Evolutionary conservation across 1,140 invertebrate species (phyloP).

Genomic region (Plutomurus gul): DNA sequence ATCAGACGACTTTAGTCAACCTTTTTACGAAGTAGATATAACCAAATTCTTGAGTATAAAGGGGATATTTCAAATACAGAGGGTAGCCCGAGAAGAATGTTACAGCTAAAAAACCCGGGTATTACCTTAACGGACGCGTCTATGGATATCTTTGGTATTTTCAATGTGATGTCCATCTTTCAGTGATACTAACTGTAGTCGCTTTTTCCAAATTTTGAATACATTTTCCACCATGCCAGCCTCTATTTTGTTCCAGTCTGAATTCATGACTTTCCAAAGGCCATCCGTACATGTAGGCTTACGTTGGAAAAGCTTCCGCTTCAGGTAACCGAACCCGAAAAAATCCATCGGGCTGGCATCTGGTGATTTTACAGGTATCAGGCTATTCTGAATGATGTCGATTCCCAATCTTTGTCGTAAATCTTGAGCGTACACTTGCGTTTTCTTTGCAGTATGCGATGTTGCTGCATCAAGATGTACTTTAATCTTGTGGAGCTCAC

Average conservation of each 20-base stretch:
- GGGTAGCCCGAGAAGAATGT: too few species aligned
- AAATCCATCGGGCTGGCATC: slow-evolving; percentile 29
- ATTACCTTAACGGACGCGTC: not conserved
- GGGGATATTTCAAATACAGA: too few species aligned
- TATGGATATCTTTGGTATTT: slow-evolving; percentile 27
- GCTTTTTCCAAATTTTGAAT: not conserved
- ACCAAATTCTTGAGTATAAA: too few species aligned
- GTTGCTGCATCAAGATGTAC: slow-evolving; percentile 33
- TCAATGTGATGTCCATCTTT: slow-evolving; percentile 32
- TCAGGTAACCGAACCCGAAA: slow-evolving; percentile 34
- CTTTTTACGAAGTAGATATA: too few species aligned
- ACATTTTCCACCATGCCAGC: not conserved
- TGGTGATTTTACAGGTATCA: slow-evolving; percentile 29
- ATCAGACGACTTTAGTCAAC: too few species aligned
- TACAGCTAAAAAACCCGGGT: too few species aligned
- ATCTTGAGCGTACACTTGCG: not conserved
- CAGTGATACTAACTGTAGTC: not conserved
- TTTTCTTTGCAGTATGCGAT: not conserved
- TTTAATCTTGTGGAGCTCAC: slow-evolving; percentile 2
- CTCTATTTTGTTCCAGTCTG: not conserved
- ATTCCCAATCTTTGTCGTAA: slow-evolving; percentile 11
- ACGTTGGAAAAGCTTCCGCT: not conserved
- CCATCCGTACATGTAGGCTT: not conserved
- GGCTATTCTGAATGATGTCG: not conserved
- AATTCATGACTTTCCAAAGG: slow-evolving; percentile 1